Evolutionary conservation across 2,113 vertebrate species (phyloP).

Genomic region (Dasyurus viverrinus): DNA sequence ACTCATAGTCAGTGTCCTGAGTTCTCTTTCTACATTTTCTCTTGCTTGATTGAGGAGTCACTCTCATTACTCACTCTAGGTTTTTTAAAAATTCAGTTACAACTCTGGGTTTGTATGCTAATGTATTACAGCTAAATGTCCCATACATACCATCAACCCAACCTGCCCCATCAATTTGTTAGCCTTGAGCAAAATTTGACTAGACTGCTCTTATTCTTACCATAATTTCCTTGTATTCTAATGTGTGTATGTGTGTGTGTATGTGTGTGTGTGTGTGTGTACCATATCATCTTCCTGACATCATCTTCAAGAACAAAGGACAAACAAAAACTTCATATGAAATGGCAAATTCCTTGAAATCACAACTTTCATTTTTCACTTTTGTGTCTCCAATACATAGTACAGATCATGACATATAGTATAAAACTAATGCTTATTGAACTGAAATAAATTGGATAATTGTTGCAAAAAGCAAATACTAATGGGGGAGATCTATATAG

Average conservation of each 20-base stretch:
- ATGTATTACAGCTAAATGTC: background rate
- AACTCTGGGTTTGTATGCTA: background rate
- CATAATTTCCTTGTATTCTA: background rate
- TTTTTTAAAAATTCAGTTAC: too few species aligned
- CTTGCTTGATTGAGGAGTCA: background rate
- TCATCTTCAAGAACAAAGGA: too few species aligned
- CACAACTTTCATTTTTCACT: background rate
- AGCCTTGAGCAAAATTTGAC: background rate
- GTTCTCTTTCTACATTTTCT: background rate
- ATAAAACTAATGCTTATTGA: background rate
- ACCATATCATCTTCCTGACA: too few species aligned
- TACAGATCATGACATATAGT: background rate
- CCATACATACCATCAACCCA: background rate
- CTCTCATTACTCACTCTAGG: background rate
- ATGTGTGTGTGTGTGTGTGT: too few species aligned
- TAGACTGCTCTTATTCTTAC: background rate
- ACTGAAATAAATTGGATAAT: background rate
- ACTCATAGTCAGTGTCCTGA: background rate
- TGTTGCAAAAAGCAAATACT: too few species aligned
- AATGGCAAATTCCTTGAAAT: background rate
- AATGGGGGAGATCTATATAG: too few species aligned
- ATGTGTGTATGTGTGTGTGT: too few species aligned
- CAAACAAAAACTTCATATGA: background rate
- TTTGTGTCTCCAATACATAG: background rate
- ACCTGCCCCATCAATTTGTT: background rate